Evolutionary conservation across 2,113 vertebrate genomes (phyloP), one percentile per base, ranked within the genome.

Genomic region (Acrocephalus kingi): DNA sequence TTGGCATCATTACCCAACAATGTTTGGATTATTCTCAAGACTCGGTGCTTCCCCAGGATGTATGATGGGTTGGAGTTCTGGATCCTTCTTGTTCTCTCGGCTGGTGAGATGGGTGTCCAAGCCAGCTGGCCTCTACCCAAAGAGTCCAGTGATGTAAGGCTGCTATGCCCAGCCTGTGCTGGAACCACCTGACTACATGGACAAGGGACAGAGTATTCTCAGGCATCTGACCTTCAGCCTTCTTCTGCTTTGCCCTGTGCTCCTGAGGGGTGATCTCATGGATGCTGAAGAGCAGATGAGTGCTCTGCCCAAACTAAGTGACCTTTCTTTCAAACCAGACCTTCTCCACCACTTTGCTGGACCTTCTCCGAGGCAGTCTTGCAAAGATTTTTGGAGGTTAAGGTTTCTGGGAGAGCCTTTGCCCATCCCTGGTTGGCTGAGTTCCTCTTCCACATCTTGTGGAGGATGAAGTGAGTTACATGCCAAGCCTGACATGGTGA

Each of bases 401-500:
- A 39, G 21, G 27, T 89, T 87, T 55, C 51, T 55, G 59, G 45
- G 51, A 69, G 66, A 82, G 51, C 54, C 41, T 85, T 28, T 77
- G 72, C 55, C 58, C 6, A 3, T 56, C 49, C 35, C 39, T 43
- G 37, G 7, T 14, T 83, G 41, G 31, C 81, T 18, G 52, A 67
- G 55, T 52, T 94, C 33, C 68, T 75, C 15, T 73, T 84, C 48
- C 35, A 43, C 35, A 31, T 80, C 77, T 79, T 73, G 78, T 52
- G 37, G 37, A 94, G 33, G 54, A 75, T 84, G 81, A 59, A 91
- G n/a, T 1, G 13, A 68, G 54, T 37, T 48, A 15, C 37, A 48
- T 88, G 84, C 90, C 82, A 90, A 62, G 54, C 37, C 61, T 85
- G 75, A 83, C 83, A 90, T 28, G 76, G 81, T 88, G 85, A 48